Base-by-base conservation (phyloP, 1,140 invertebrate genomes). In the Sarcophaga bullata region DNA sequence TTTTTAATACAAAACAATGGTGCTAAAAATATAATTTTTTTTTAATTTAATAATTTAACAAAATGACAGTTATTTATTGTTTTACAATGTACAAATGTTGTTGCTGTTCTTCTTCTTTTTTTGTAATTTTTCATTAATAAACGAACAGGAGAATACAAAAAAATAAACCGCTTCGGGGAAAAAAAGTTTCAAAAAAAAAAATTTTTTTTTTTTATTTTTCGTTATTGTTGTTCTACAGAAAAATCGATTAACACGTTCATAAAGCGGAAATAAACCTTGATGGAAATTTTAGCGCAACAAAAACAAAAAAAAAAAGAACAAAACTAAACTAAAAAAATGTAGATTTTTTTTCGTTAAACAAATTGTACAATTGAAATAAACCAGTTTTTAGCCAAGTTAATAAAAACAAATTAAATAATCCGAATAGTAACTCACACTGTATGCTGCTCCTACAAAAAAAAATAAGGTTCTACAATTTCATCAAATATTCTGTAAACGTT, bases 191-290 rank as follows among this genome's bases (percentile, higher is more conserved):
- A 37, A 37, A 37, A 37, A 37, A 37, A 37, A n/a, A n/a, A n/a
- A n/a, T n/a, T n/a, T 52, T 52, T 52, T 52, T 52, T 52, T 52
- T 52, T 52, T 52, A 1, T 1, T 9, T 10, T 10, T 10, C 50
- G 8, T 52, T 52, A 4, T 52, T 52, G 8, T 52, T 52, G 50
- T 68, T 68, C 4, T 25, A 68, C 62, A 25, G 17, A 80, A 58
- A 81, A 81, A 81, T 81, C 80, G 80, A 81, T 81, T 81, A 81
- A 81, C 80, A 81, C 80, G 80, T 81, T 81, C 62, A 81, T 68
- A 81, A 81, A 81, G 80, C 80, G 80, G 80, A 81, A 81, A 81
- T 81, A 81, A 72, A 81, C 80, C 80, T 81, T 81, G 80, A 81
- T 81, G 80, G 62, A 78, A 78, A 78, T 78, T 78, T 78, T 78